Base-by-base conservation (phyloP, 2,797 vertebrate species). In the Alcedo atthis region DNA sequence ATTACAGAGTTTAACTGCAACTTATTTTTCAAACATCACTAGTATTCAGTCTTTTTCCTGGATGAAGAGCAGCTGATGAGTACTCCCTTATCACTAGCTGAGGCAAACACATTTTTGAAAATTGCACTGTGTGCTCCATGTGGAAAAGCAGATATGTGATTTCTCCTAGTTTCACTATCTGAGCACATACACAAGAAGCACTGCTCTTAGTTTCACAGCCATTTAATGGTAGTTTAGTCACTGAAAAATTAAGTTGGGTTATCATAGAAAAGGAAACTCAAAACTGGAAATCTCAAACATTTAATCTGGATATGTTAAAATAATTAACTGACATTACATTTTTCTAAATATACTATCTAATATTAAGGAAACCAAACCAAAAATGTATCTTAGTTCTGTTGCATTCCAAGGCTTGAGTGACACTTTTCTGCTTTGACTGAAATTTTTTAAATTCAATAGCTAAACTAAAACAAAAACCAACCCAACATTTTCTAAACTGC, bases 51-150 rank as follows among this genome's bases (percentile, higher is more conserved):
- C 20, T 25, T 59, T 28, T 35, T 59, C 7, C 33, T 40, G 32
- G 25, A 45, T 53, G 58, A 78, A 59, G 28, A 84, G 9, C 10
- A 42, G 46, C 6, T 24, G 15, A 9, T 12, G 21, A 73, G 8
- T 19, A 5, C 13, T 82, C 64, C 24, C 16, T 43, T 48, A 46
- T 12, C 25, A 53, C 11, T 30, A 86, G 35, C 49, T 16, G 8
- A 77, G 18, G 13, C 10, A 80, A 91, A n/a, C 10, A 40, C 4
- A 6, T 14, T 62, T 54, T 54, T 33, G 24, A 43, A n/a, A 48
- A 24, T 12, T 7, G 4, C 1, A 2, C 14, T 40, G 1, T 33
- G 4, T 20, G 24, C 15, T 68, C 55, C 9, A 0, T 5, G 5
- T 10, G 33, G 10, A 67, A 32, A 64, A 86, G 32, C 51, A 79